Base-by-base conservation (phyloP, 2,888 invertebrate species). In the Archaeoteleia sp. region DNA sequence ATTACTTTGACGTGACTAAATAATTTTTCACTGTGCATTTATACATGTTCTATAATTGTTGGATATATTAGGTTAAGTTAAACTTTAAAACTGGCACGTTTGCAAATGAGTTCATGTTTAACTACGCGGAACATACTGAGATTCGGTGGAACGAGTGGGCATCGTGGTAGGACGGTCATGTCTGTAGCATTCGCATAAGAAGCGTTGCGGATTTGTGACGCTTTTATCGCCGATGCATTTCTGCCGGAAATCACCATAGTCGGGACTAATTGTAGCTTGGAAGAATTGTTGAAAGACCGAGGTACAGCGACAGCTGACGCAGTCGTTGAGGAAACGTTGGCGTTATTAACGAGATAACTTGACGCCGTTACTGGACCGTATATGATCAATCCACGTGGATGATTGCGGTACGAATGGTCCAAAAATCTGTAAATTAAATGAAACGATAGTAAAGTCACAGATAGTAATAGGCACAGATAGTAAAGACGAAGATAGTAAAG, bases 71-170 rank as follows among this genome's bases (percentile, higher is more conserved):
- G n/a, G n/a, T 23, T 23, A 23, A 7, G 7, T 23, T n/a, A 29
- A 29, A 29, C n/a, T n/a, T 29, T 5, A 8, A 29, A n/a, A 29
- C 8, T 7, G 8, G 29, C 9, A n/a, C n/a, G n/a, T n/a, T n/a
- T 23, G 23, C 23, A 23, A 7, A 5, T 23, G 23, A 5, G 7
- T 23, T 5, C 23, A 23, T 23, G 4, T 23, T 3, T 10, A 32
- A 9, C 10, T 1, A 9, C 30, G 23, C 27, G 29, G 30, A 40
- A 81, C 87, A 88, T 83, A 91, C 91, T 89, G 80, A 92, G 88
- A 85, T 90, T 89, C 25, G 90, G 89, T 20, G 91, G 91, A 40
- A 89, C 86, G 60, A 86, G 86, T 9, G 91, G 90, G 83, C 92
- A 92, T 14, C 82, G 69, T 82, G 88, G 84, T 49, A 84, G 65